A percentile compares a stretch with the other conserved stretches of the same genome.
Evolutionary conservation across 1,140 invertebrate genomes (phyloP).

Genomic region (Dufourea novaeangliae): DNA sequence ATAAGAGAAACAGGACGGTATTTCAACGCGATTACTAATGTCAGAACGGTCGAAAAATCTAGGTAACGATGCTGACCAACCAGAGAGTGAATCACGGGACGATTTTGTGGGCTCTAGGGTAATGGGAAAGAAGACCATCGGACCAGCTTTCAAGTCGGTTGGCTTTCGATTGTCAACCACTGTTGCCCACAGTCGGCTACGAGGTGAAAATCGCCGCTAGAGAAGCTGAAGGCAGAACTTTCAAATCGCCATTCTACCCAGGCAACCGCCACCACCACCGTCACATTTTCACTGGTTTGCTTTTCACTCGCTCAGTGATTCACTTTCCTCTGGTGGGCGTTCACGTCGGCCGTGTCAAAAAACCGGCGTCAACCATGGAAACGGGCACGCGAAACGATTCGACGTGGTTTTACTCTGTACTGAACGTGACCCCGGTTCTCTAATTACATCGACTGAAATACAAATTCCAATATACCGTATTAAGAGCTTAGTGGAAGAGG

Average conservation of each 20-base stretch:
- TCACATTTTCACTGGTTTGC: slow-evolving; percentile 30
- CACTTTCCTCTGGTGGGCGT: slow-evolving; percentile 65
- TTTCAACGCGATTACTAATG: too few species aligned
- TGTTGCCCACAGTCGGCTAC: slow-evolving; percentile 18
- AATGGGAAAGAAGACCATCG: slow-evolving; percentile 12
- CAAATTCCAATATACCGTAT: too few species aligned
- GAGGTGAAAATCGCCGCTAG: slow-evolving; percentile 63
- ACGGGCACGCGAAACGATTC: not conserved
- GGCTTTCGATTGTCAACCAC: slow-evolving; percentile 50
- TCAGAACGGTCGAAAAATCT: too few species aligned
- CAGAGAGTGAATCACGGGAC: too few species aligned
- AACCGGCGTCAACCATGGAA: slow-evolving; percentile 12
- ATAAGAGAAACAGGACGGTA: too few species aligned
- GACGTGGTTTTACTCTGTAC: too few species aligned
- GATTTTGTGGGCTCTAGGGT: not conserved
- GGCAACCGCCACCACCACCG: slow-evolving; percentile 31
- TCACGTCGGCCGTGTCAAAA: slow-evolving; percentile 34
- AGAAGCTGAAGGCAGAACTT: slow-evolving; percentile 58
- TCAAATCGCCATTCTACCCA: slow-evolving; percentile 64
- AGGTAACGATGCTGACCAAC: too few species aligned
- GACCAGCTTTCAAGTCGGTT: not conserved
- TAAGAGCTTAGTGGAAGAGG: too few species aligned
- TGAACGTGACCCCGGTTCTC: too few species aligned
- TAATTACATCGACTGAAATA: too few species aligned
- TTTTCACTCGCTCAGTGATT: slow-evolving; percentile 62